These are phyloP conservation scores for Seriola dumerili DNA, from an alignment of 2,113 vertebrate species.

Conservation along the genomic window DNA sequence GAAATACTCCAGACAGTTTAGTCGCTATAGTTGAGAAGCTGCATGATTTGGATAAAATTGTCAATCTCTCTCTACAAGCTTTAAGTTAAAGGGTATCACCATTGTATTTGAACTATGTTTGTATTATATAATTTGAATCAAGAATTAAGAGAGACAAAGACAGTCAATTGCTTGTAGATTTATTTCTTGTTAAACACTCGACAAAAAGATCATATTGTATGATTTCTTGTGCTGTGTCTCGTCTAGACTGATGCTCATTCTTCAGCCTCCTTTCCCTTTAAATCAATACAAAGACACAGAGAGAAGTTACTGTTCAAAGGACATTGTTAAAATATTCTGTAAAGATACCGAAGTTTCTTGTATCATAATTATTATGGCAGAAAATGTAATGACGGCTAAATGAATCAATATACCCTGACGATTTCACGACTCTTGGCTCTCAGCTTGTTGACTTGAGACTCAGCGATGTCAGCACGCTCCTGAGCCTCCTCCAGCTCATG, in stretches of 20 bases:
- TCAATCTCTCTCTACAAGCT: neutral
- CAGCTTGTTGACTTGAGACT: slow-evolving; percentile 88
- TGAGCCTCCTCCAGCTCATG: slow-evolving; percentile 88
- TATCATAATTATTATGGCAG: neutral
- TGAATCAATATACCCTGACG: slow-evolving; percentile 43
- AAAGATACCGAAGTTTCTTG: neutral
- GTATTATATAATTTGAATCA: neutral
- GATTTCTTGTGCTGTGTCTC: slow-evolving; percentile 63
- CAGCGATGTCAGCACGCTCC: slow-evolving; percentile 85
- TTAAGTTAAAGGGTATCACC: neutral
- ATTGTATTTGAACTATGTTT: neutral
- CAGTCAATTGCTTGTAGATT: slow-evolving; percentile 44
- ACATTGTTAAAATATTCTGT: neutral
- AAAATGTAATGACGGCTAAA: neutral
- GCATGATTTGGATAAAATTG: no score
- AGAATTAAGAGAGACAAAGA: neutral
- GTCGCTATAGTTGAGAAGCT: no score
- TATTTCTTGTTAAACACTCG: slow-evolving; percentile 48
- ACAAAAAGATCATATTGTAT: slow-evolving; percentile 79
- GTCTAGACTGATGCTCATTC: slow-evolving; percentile 61
- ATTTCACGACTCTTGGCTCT: slow-evolving; percentile 71
- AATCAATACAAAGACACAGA: slow-evolving; percentile 48
- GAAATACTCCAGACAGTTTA: neutral
- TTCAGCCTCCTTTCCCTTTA: slow-evolving; percentile 70
- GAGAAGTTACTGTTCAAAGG: neutral